Conservation (phyloP, 2,888 invertebrate genomes). For the Furcula furcula region DNA sequence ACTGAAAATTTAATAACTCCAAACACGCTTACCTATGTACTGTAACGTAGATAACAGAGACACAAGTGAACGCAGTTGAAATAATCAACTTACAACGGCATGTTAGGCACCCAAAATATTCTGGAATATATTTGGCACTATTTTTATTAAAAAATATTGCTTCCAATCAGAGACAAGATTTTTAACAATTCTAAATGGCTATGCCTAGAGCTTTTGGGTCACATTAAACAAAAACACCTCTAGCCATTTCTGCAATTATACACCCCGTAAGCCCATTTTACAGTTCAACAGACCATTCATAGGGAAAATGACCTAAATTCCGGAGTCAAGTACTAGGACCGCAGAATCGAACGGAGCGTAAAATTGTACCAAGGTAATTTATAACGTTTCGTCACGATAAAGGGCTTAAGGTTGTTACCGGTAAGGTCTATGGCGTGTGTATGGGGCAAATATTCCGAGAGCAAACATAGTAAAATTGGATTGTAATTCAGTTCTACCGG, state of each 20-base stretch:
- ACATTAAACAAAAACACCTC: conserved; percentile 15
- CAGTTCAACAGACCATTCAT: conserved; percentile 39
- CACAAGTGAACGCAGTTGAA: neutral
- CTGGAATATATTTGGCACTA: conserved; percentile 5
- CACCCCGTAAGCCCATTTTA: conserved; percentile 30
- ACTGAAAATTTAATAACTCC: neutral
- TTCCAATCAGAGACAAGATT: conserved; percentile 13
- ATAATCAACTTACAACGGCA: neutral
- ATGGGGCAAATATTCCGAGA: conserved; percentile 1
- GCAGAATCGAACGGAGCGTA: conserved; percentile 17
- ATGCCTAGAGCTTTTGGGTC: conserved; percentile 13
- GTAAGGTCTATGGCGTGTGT: conserved; percentile 9
- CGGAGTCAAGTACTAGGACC: conserved; percentile 19
- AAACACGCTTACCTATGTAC: neutral
- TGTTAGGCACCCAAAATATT: conserved; percentile 1
- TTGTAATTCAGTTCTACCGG: conserved; percentile 25
- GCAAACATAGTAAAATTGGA: conserved; percentile 25
- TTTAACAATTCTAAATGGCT: conserved; percentile 11
- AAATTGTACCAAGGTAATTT: conserved; percentile 14
- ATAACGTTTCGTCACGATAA: conserved; percentile 10
- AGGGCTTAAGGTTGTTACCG: neutral
- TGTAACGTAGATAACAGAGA: neutral
- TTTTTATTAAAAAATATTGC: conserved; percentile 8
- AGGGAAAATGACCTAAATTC: conserved; percentile 43
- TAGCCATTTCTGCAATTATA: conserved; percentile 15